A percentile compares a stretch with the other conserved stretches of the same genome.
These are phyloP conservation scores for Phrynosoma platyrhinos DNA, from an alignment of 2,113 vertebrate species.

Conservation along the genomic window DNA sequence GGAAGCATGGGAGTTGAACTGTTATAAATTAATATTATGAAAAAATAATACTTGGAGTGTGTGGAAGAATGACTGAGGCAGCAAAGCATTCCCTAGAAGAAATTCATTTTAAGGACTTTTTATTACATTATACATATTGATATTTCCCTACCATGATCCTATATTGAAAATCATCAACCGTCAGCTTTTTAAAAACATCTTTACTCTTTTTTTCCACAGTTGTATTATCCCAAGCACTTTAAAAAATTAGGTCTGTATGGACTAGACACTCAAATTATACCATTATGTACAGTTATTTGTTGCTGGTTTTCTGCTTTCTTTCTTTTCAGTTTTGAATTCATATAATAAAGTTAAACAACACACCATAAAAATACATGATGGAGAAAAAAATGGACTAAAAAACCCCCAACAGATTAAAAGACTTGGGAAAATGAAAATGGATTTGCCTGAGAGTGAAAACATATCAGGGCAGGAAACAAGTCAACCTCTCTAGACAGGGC, in stretches of 20 bases:
- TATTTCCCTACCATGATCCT: not conserved
- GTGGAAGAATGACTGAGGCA: not conserved
- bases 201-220: not conserved
- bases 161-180: constrained; percentile 16
- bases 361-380: not conserved
- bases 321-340: not conserved
- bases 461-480: not conserved
- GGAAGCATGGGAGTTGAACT: not conserved
- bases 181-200: not conserved
- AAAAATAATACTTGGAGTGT: not conserved
- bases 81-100: not conserved
- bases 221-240: not conserved
- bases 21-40: not conserved
- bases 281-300: not conserved
- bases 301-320: not conserved
- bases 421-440: not conserved
- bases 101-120: not conserved
- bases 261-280: not conserved
- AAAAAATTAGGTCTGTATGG: not conserved
- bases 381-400: not conserved
- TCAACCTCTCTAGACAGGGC: no score
- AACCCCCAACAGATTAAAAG: not conserved
- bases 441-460: not conserved
- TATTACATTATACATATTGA: constrained; percentile 12
- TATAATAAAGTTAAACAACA: not conserved